Conservation (phyloP, 2,888 invertebrate genomes). For the Scaptomyza parva region DNA sequence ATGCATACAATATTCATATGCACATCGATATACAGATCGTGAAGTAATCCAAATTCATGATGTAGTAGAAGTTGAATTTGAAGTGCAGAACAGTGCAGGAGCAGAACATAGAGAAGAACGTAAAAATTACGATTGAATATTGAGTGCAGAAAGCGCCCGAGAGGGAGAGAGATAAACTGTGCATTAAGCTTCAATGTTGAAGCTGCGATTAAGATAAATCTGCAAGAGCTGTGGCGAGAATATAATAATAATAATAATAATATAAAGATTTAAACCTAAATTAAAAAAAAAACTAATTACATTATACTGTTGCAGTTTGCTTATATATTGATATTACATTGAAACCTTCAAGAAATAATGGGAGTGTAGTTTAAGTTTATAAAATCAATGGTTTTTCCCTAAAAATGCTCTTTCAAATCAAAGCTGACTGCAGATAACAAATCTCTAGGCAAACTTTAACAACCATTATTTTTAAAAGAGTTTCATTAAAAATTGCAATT, state of each 20-base stretch:
- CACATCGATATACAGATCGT: constrained; percentile 46
- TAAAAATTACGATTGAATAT: constrained; percentile 75
- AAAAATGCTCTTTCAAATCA: no score
- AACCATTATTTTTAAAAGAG: background rate
- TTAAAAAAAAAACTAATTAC: no score
- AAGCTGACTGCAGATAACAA: background rate
- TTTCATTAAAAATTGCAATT: constrained; percentile 18
- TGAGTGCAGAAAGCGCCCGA: constrained; percentile 29
- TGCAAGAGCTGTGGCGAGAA: constrained; percentile 1
- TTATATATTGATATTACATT: no score
- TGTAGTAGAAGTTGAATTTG: constrained; percentile 2
- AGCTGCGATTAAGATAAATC: constrained; percentile 22
- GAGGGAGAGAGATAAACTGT: background rate
- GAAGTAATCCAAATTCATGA: constrained; percentile 22
- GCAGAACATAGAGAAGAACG: constrained; percentile 23
- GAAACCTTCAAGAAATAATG: no score
- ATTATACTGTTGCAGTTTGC: background rate
- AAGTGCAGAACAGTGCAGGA: background rate
- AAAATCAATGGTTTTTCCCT: no score
- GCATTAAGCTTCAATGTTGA: constrained; percentile 54
- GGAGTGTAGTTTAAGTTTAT: no score
- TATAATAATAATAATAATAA: no score
- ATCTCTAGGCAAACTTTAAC: background rate
- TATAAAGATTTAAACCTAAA: no score
- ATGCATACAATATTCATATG: constrained; percentile 79